Conservation (phyloP, 2,113 vertebrate species). For the Misgurnus anguillicaudatus region DNA sequence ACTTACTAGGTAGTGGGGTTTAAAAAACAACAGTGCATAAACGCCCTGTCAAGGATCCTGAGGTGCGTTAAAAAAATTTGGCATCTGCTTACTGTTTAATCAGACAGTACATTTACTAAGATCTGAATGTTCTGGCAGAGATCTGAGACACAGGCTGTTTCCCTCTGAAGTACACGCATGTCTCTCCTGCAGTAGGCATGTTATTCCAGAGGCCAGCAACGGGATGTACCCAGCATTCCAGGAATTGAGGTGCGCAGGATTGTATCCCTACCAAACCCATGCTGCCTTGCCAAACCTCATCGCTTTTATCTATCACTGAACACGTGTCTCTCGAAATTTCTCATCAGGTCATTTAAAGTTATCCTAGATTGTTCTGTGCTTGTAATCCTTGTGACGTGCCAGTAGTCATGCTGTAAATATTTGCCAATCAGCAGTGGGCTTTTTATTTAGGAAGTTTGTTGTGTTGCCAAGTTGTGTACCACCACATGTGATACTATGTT, state of each 20-base stretch:
- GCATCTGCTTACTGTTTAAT: not conserved
- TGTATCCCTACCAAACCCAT: not conserved
- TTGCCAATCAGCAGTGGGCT: not conserved
- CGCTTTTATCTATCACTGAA: not conserved
- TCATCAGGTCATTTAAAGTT: not conserved
- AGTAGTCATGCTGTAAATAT: constrained; percentile 6
- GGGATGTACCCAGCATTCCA: constrained; percentile 29
- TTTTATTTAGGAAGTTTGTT: not conserved
- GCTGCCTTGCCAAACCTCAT: not conserved
- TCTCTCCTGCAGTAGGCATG: not conserved
- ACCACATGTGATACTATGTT: not conserved
- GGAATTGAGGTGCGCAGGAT: constrained; percentile 4
- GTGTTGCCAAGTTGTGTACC: not conserved
- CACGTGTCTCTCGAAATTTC: not conserved
- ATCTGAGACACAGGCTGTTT: not conserved
- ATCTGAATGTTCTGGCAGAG: not conserved
- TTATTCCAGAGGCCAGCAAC: constrained; percentile 5
- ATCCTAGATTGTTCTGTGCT: not conserved
- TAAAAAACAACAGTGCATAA: too few species aligned
- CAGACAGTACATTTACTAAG: not conserved
- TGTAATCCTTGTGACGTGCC: not conserved
- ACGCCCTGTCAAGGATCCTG: not conserved
- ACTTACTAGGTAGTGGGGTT: not conserved
- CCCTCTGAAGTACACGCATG: not conserved
- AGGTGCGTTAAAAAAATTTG: not conserved